phyloP scores from a whole-genome alignment of 1,140 invertebrate species.

The Ceratitis capitata region DNA sequence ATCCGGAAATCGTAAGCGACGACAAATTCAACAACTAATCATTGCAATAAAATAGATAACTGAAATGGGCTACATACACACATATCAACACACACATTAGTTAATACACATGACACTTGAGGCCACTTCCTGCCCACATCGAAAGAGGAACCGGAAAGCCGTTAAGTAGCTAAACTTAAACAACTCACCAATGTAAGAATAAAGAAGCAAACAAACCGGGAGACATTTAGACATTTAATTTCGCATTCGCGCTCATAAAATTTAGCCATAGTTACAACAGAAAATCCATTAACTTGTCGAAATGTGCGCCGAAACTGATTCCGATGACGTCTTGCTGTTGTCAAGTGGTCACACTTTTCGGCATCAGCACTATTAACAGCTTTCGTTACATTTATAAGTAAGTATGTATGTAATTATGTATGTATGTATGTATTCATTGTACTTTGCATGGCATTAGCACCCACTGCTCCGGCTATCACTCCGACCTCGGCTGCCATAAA shows the following conservation, averaged over 20 bases:
- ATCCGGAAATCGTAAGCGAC: not conserved
- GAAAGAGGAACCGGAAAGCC: not conserved
- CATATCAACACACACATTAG: not conserved
- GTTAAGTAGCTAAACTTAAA: not conserved
- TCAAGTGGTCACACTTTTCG: slow-evolving; percentile 24
- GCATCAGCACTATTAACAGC: not conserved
- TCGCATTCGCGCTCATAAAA: slow-evolving; percentile 29
- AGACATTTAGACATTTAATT: slow-evolving; percentile 36
- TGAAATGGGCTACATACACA: not conserved
- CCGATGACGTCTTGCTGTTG: not conserved
- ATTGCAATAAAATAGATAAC: slow-evolving; percentile 29
- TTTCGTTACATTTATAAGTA: too few species aligned
- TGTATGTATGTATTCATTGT: too few species aligned
- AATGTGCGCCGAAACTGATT: not conserved
- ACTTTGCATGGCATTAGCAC: not conserved
- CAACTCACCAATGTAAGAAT: not conserved
- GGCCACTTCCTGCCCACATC: not conserved
- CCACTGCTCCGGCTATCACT: not conserved
- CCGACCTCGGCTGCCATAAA: not conserved
- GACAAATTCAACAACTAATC: slow-evolving; percentile 28
- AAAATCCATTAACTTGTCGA: not conserved
- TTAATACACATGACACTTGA: not conserved
- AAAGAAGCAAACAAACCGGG: not conserved
- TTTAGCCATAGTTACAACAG: slow-evolving; percentile 2
- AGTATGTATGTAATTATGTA: too few species aligned